Conservation (phyloP, 2,888 invertebrate genomes). For the Oligia latruncula region DNA sequence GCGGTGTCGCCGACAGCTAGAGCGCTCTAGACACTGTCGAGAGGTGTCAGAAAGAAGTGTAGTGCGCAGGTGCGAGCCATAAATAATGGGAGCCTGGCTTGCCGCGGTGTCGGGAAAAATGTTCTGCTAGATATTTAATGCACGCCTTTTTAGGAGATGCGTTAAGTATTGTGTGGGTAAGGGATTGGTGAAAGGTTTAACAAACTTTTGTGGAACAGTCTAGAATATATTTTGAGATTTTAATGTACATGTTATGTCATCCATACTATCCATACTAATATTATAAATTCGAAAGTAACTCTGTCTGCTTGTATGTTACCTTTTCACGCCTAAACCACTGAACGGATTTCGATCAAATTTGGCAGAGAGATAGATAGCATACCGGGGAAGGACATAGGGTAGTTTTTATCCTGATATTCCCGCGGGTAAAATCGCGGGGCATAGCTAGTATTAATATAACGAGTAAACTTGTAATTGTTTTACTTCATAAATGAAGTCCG, state of each 20-base stretch:
- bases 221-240: conserved; percentile 7
- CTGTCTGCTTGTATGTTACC: too few species aligned
- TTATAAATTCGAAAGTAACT: too few species aligned
- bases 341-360: too few species aligned
- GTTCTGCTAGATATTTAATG: conserved; percentile 60
- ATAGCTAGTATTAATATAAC: not conserved
- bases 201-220: not conserved
- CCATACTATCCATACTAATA: too few species aligned
- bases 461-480: not conserved
- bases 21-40: conserved; percentile 68
- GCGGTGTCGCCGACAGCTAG: conserved; percentile 76
- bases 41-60: conserved; percentile 76
- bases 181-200: conserved; percentile 9
- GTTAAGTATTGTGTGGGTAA: conserved; percentile 46
- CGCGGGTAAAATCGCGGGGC: too few species aligned
- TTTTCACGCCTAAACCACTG: too few species aligned
- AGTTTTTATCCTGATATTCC: too few species aligned
- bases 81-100: conserved; percentile 70
- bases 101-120: conserved; percentile 61
- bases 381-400: too few species aligned
- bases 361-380: too few species aligned
- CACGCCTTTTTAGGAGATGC: conserved; percentile 44
- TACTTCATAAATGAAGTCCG: not conserved
- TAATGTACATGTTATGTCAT: conserved; percentile 9
- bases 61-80: conserved; percentile 79